Conservation (phyloP, 2,797 vertebrate genomes). For the Aulostomus chinensis region DNA sequence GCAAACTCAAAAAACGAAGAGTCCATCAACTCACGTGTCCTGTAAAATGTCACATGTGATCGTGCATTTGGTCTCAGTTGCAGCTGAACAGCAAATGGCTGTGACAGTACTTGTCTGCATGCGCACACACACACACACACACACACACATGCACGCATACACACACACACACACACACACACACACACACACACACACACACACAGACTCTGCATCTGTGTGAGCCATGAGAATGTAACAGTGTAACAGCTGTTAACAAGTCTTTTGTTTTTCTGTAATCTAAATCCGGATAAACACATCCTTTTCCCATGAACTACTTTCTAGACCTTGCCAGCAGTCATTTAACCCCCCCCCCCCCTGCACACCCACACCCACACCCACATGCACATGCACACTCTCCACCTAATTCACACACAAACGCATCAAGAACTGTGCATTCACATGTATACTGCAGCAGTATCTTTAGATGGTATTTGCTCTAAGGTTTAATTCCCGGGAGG, state of each 20-base stretch:
- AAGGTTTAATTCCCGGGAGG: too few relatives aligned
- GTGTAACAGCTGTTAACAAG: conserved; percentile 55
- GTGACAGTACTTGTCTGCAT: conserved; percentile 22
- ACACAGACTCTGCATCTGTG: conserved; percentile 52
- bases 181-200: conserved; percentile 1
- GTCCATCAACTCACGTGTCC: too few relatives aligned
- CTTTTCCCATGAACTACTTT: conserved; percentile 63
- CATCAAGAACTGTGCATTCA: too few relatives aligned
- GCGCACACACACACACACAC: neutral
- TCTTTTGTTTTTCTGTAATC: conserved; percentile 39
- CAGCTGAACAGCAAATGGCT: conserved; percentile 23
- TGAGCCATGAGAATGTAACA: conserved; percentile 31
- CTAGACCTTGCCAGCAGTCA: conserved; percentile 29
- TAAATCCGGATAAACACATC: conserved; percentile 39
- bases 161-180: neutral
- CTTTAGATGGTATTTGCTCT: too few relatives aligned
- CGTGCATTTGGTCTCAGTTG: conserved; percentile 34
- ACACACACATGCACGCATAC: conserved; percentile 1
- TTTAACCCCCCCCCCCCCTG: neutral
- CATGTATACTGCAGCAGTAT: too few relatives aligned
- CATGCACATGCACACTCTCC: too few relatives aligned
- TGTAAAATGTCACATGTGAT: too few relatives aligned
- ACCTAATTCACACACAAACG: conserved; percentile 10
- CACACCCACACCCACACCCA: conserved; percentile 1
- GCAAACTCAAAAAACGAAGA: too few relatives aligned